Conservation (phyloP, 2,113 vertebrate species). For the Stictonetta naevosa region DNA sequence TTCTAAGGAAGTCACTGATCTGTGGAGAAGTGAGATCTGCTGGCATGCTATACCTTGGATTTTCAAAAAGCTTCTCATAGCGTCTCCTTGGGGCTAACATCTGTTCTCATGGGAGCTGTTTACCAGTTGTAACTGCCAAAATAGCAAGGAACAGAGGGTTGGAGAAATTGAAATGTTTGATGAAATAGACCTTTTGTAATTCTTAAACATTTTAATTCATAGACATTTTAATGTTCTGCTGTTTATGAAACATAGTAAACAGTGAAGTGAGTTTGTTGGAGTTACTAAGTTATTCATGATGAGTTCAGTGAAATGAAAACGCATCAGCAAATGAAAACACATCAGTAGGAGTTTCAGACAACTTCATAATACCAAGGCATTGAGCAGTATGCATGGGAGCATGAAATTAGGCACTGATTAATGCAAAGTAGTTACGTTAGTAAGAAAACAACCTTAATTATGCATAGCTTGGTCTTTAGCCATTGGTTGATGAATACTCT, state of each 20-base stretch:
- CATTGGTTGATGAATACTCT: not conserved
- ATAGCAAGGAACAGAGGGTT: not conserved
- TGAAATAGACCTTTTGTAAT: not conserved
- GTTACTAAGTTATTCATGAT: not conserved
- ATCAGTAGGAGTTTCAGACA: not conserved
- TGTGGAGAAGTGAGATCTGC: not conserved
- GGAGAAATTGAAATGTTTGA: not conserved
- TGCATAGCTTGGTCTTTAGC: not conserved
- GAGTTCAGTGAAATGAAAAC: not conserved
- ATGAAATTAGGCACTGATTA: not conserved
- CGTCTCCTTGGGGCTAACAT: not conserved
- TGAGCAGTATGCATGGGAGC: not conserved
- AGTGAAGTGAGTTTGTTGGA: not conserved
- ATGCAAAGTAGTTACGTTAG: not conserved
- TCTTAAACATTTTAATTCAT: not conserved
- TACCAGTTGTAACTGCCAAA: not conserved
- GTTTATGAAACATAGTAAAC: not conserved
- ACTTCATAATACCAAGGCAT: not conserved
- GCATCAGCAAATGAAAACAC: not conserved
- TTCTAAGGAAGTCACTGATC: not conserved
- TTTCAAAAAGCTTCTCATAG: not conserved
- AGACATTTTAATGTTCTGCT: not conserved
- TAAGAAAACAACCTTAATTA: not conserved
- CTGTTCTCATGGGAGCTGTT: not conserved
- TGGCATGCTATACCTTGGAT: not conserved